Base-by-base conservation (phyloP, 2,888 invertebrate genomes). In the Protophormia terraenovae region DNA sequence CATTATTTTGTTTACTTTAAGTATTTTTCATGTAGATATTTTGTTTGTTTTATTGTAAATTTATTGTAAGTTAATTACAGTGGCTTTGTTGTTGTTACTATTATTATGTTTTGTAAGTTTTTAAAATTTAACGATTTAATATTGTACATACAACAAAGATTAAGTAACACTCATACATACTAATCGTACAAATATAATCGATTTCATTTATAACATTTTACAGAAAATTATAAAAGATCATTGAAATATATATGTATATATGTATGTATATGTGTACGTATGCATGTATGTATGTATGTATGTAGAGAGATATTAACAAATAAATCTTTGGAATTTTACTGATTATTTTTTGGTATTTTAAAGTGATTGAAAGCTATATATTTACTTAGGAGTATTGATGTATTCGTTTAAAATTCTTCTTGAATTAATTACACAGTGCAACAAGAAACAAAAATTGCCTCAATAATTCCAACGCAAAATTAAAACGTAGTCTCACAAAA, bases 61-160 rank as follows among this genome's bases (percentile, higher is more conserved):
- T 32, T 35, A 16, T 73, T 73, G 47, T 62, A 22, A 47, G 16
- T 41, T n/a, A 19, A 27, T 41, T 38, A 41, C 14, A 38, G 29
- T 24, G 27, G n/a, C n/a, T n/a, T 47, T 47, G 4, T 41, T n/a
- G 10, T 22, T 67, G 4, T 41, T n/a, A 4, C n/a, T 67, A 45
- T 62, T 62, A 50, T 47, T 69, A 38, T 19, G 2, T 71, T 47
- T 47, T 69, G 29, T 77, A 67, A 47, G 10, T 47, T 32, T n/a
- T 27, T 24, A 47, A 47, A 67, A 47, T 27, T 12, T 19, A 29
- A 32, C 27, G 32, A 22, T 50, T 67, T 35, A 67, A 32, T 32
- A n/a, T 7, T 6, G 19, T 47, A 19, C 41, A n/a, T 14, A 41
- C 10, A 41, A 5, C n/a, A n/a, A 19, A 32, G 32, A 50, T 67